Conservation (phyloP, 2,888 invertebrate species). For the Drosophila anomelani region DNA sequence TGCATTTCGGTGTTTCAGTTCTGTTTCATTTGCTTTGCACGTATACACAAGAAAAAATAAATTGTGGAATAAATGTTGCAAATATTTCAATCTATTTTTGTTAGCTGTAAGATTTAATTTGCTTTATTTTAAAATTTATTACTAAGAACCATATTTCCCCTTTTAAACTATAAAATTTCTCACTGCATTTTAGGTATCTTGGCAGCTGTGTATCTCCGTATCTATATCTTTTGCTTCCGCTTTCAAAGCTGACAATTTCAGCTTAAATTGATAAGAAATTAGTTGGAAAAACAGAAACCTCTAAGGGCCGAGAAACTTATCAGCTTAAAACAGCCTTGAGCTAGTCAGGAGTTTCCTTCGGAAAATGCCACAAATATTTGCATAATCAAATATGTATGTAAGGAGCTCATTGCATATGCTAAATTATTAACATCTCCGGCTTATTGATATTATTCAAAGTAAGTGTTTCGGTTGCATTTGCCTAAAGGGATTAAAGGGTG, state of each 20-base stretch:
- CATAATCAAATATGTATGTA: constrained; percentile 17
- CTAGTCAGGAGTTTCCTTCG: neutral
- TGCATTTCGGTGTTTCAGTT: constrained; percentile 16
- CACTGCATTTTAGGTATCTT: neutral
- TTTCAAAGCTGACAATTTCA: neutral
- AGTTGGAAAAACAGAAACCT: constrained; percentile 22
- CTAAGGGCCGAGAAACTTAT: constrained; percentile 18
- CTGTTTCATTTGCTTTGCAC: constrained; percentile 7
- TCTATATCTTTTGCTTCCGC: constrained; percentile 6
- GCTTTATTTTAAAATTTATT: neutral
- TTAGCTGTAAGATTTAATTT: neutral
- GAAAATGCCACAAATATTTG: constrained; percentile 10
- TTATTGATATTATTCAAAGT: constrained; percentile 22
- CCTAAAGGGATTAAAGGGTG: neutral
- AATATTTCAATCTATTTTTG: neutral
- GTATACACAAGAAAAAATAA: too few relatives aligned
- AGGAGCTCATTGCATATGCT: constrained; percentile 23
- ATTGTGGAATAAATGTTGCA: neutral
- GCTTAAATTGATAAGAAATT: constrained; percentile 42
- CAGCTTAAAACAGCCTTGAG: constrained; percentile 21
- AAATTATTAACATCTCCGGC: constrained; percentile 16
- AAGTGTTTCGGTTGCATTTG: neutral
- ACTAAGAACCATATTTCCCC: neutral
- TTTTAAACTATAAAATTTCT: neutral
- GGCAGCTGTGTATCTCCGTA: neutral